Evolutionary conservation across 2,113 vertebrate genomes (phyloP).

Genomic region (Benitochromis conjunctus): DNA sequence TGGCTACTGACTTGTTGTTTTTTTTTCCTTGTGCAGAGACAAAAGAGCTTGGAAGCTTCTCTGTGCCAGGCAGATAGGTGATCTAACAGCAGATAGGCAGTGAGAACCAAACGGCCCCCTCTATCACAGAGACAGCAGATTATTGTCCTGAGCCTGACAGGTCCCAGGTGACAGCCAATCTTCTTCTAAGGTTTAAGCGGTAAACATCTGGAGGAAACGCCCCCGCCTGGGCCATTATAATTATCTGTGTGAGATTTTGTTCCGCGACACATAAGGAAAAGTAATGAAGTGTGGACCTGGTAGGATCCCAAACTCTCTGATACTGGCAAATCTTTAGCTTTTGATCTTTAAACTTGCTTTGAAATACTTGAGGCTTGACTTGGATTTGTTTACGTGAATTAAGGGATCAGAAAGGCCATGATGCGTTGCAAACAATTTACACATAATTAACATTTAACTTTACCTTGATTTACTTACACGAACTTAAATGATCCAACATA

Average conservation of each 20-base stretch:
- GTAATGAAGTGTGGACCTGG: not conserved
- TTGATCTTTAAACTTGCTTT: not conserved
- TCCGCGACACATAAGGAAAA: not conserved
- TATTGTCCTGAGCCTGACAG: conserved; percentile 20
- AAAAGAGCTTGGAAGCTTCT: not conserved
- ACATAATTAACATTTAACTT: not conserved
- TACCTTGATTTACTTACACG: fast-evolving
- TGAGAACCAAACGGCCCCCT: conserved; percentile 44
- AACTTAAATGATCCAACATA: not conserved
- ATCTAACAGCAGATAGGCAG: conserved; percentile 40
- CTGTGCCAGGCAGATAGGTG: conserved; percentile 21
- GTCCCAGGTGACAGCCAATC: conserved; percentile 13
- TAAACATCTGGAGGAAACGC: conserved; percentile 59
- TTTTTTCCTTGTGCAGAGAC: not conserved
- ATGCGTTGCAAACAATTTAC: not conserved
- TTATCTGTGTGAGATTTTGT: not conserved
- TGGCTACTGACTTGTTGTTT: conserved; percentile 6
- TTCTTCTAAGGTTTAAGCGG: not conserved
- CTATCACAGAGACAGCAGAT: conserved; percentile 34
- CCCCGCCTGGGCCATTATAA: not conserved
- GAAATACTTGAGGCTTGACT: not conserved
- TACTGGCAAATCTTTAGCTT: not conserved
- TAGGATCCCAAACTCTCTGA: not conserved
- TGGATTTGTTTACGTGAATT: not conserved
- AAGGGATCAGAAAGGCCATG: not conserved